Evolutionary conservation across 2,888 invertebrate genomes (phyloP).

Genomic region (Hipparchia semele): DNA sequence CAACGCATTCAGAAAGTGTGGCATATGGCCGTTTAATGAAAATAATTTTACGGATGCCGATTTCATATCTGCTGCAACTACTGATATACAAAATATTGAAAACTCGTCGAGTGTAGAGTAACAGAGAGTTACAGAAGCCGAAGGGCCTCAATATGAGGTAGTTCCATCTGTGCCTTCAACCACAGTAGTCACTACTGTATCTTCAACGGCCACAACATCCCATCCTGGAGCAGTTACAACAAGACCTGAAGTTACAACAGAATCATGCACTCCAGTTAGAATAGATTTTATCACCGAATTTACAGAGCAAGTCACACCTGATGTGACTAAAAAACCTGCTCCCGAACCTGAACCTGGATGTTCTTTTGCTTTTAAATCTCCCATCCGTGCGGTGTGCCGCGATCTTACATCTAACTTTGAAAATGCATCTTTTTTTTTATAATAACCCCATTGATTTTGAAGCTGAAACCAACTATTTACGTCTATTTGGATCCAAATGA

Average conservation of each 20-base stretch:
- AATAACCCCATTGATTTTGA: too few species aligned
- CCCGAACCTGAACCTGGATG: slow-evolving; percentile 5
- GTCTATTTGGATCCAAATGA: too few species aligned
- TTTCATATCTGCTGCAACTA: slow-evolving; percentile 42
- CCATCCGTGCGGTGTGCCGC: background rate
- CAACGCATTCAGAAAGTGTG: background rate
- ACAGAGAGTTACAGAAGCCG: slow-evolving; percentile 15
- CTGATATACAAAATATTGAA: slow-evolving; percentile 33
- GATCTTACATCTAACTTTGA: background rate
- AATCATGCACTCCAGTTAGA: background rate
- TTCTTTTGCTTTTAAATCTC: background rate
- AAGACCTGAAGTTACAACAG: slow-evolving; percentile 7
- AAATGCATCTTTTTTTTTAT: background rate
- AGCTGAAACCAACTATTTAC: background rate
- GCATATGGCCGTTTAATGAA: background rate
- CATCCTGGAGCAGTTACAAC: slow-evolving; percentile 4
- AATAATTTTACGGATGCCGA: slow-evolving; percentile 37
- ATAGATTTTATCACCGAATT: slow-evolving; percentile 5
- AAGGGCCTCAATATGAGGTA: background rate
- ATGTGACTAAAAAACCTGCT: background rate
- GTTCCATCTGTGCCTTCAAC: background rate
- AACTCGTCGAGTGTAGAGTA: slow-evolving; percentile 32
- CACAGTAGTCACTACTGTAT: background rate
- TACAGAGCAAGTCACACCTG: slow-evolving; percentile 1
- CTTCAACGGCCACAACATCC: slow-evolving; percentile 7